Conservation (phyloP, 2,888 invertebrate genomes). For the Odontocerum albicorne region DNA sequence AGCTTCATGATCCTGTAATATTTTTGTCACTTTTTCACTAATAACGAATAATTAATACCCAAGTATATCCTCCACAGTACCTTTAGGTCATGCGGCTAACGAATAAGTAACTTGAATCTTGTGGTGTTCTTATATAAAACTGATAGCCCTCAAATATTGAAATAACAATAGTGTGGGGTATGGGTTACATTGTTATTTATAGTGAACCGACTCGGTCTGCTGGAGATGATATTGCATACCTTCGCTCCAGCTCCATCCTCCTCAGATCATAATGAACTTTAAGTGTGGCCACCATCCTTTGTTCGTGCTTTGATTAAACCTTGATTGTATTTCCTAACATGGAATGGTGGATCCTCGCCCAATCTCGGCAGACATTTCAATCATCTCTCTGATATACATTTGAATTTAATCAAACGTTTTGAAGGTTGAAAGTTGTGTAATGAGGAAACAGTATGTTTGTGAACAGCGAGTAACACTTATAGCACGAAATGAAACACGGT, state of each 20-base stretch:
- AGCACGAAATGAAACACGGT: no score
- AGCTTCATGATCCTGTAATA: no score
- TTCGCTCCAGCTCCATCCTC: conserved; percentile 11
- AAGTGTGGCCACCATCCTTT: conserved; percentile 8
- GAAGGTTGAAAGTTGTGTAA: no score
- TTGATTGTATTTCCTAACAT: conserved; percentile 3
- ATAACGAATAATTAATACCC: no score
- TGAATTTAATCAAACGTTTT: no score
- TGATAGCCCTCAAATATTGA: conserved; percentile 22
- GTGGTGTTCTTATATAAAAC: conserved; percentile 28
- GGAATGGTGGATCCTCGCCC: no score
- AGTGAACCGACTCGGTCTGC: conserved; percentile 29
- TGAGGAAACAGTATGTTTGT: no score
- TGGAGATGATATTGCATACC: conserved; percentile 31
- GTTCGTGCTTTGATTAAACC: conserved; percentile 8
- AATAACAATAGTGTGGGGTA: conserved; percentile 32
- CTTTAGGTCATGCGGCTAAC: not conserved
- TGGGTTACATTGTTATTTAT: conserved; percentile 34
- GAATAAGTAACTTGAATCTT: conserved; percentile 1
- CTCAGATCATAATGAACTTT: conserved; percentile 14
- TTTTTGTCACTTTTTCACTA: no score
- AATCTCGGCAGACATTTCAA: no score
- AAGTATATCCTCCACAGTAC: no score
- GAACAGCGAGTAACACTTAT: no score
- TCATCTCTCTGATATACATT: no score